phyloP scores from a whole-genome alignment of 2,113 vertebrate genomes.

The Lasiurus borealis region DNA sequence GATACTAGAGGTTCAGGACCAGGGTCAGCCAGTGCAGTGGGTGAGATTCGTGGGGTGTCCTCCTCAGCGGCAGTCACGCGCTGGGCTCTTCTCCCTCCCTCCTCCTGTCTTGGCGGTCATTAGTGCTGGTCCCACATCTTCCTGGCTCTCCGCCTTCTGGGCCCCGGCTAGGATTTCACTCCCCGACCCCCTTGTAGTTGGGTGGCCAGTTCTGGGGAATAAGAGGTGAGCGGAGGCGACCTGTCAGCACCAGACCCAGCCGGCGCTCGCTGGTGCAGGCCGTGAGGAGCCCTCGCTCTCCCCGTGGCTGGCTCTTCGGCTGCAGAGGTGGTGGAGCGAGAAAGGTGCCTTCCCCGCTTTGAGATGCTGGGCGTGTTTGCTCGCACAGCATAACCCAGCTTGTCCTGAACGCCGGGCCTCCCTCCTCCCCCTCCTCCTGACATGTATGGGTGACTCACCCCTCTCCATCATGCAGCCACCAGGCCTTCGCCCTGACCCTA shows the following conservation, averaged over 20 bases:
- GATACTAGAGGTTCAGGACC: not conserved
- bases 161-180: not conserved
- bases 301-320: too few relatives aligned
- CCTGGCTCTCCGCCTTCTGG: not conserved
- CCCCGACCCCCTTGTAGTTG: not conserved
- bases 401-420: not conserved
- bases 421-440: not conserved
- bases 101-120: not conserved
- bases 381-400: not conserved
- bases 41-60: not conserved
- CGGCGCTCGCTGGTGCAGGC: not conserved
- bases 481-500: not conserved
- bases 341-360: not conserved
- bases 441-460: not conserved
- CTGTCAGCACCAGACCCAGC: not conserved
- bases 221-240: not conserved
- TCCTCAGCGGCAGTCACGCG: not conserved
- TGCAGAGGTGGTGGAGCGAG: not conserved
- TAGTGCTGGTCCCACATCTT: not conserved
- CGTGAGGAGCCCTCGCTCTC: not conserved
- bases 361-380: not conserved
- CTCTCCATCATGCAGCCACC: not conserved
- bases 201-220: not conserved
- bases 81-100: not conserved
- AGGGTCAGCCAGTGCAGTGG: not conserved